Evolutionary conservation across 2,888 invertebrate species (phyloP).

Genomic region (Nomada lathburiana): DNA sequence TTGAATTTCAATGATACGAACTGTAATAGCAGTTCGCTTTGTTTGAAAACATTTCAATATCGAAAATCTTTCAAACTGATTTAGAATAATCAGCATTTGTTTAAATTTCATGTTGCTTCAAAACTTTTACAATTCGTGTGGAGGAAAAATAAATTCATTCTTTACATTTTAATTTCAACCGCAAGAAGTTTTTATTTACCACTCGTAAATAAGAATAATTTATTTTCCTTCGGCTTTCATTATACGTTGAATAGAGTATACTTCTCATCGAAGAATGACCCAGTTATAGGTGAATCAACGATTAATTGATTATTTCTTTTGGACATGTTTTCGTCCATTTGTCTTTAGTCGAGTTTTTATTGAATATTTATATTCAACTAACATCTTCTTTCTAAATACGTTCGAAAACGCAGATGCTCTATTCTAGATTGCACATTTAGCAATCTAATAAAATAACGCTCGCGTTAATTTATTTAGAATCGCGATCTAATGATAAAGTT

Average conservation of each 20-base stretch:
- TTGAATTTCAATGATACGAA: too few species aligned
- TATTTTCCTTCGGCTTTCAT: background rate
- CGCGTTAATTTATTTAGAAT: background rate
- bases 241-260: background rate
- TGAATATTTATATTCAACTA: constrained; percentile 14
- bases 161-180: too few species aligned
- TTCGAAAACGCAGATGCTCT: constrained; percentile 30
- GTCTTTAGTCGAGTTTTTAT: constrained; percentile 16
- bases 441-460: constrained; percentile 32
- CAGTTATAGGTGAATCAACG: constrained; percentile 6
- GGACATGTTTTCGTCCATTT: background rate
- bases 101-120: too few species aligned
- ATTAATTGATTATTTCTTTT: background rate
- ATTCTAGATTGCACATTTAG: constrained; percentile 44
- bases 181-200: too few species aligned
- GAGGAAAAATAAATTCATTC: too few species aligned
- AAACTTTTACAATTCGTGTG: too few species aligned
- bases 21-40: too few species aligned
- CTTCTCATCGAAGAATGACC: background rate
- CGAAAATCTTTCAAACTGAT: too few species aligned
- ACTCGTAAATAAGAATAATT: too few species aligned
- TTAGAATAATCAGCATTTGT: too few species aligned
- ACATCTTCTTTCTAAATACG: constrained; percentile 19
- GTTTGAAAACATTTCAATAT: too few species aligned
- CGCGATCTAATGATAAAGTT: constrained; percentile 12